These are phyloP conservation scores for Eulemur mongoz DNA, from an alignment of 2,797 vertebrate genomes.

Conservation along the genomic window DNA sequence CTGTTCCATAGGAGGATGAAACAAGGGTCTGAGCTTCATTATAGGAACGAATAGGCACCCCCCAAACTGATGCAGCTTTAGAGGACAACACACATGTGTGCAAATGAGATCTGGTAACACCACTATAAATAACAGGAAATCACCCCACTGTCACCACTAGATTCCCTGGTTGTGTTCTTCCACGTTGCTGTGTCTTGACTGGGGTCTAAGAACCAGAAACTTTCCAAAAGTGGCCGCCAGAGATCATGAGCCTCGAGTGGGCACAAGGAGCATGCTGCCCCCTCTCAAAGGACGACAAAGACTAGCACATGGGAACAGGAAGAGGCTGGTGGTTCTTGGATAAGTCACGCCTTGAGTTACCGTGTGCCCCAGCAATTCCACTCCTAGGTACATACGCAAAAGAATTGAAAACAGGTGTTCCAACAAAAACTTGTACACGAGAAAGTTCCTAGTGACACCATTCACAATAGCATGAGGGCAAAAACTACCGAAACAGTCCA, in stretches of 20 bases:
- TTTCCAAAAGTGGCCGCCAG: not conserved
- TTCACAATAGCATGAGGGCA: not conserved
- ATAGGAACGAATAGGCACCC: not conserved
- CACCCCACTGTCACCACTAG: not conserved
- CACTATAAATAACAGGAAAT: not conserved
- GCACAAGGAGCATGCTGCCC: not conserved
- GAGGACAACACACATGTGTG: not conserved
- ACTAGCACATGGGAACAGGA: not conserved
- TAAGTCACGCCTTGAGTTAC: not conserved
- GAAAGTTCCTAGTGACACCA: not conserved
- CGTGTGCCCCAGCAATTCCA: not conserved
- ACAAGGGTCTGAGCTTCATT: not conserved
- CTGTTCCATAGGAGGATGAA: not conserved
- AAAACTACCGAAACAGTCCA: not conserved
- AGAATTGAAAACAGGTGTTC: not conserved
- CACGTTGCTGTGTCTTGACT: not conserved
- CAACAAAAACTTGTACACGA: not conserved
- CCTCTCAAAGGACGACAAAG: not conserved
- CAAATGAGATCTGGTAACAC: not conserved
- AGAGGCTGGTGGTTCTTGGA: fast-evolving
- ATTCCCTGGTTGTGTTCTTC: not conserved
- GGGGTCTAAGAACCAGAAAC: not conserved
- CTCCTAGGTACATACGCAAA: not conserved
- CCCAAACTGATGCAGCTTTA: not conserved
- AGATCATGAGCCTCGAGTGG: not conserved